Evolutionary conservation across 1,140 invertebrate genomes (phyloP).

Genomic region (Drosophila orosa): DNA sequence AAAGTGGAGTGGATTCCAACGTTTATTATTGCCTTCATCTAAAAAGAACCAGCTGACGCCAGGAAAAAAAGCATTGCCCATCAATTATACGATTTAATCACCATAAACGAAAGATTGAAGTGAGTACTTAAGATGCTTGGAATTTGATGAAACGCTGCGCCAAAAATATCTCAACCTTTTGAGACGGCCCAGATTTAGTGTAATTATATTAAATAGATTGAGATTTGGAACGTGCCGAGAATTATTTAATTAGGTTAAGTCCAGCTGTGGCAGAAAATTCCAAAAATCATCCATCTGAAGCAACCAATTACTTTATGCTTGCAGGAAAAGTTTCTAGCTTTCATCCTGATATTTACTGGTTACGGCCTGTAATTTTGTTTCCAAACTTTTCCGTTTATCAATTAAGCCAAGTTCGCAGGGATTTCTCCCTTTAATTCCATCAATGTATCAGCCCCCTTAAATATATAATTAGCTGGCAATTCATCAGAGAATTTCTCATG

Average conservation of each 20-base stretch:
- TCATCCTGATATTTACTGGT: slow-evolving; percentile 9
- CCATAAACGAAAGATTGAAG: slow-evolving; percentile 47
- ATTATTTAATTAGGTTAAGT: slow-evolving; percentile 21
- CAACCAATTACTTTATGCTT: slow-evolving; percentile 5
- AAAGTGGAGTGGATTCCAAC: neutral
- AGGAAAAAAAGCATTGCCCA: slow-evolving; percentile 28
- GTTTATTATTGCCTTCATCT: slow-evolving; percentile 7
- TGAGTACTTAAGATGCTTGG: slow-evolving; percentile 53
- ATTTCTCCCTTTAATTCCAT: neutral
- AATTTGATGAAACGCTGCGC: slow-evolving; percentile 7
- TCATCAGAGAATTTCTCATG: slow-evolving; percentile 11
- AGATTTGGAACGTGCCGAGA: slow-evolving; percentile 26
- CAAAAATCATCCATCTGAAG: neutral
- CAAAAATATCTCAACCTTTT: slow-evolving; percentile 14
- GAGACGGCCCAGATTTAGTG: neutral
- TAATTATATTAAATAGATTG: slow-evolving; percentile 34
- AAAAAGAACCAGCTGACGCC: slow-evolving; percentile 8
- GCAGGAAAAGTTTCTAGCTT: slow-evolving; percentile 5
- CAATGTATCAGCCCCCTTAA: neutral
- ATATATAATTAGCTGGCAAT: slow-evolving; percentile 30
- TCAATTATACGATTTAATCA: slow-evolving; percentile 53
- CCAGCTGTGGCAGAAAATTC: neutral
- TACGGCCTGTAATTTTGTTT: slow-evolving; percentile 25
- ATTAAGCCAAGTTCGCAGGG: slow-evolving; percentile 9
- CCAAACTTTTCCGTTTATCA: slow-evolving; percentile 29